A percentile compares a stretch with the other conserved stretches of the same genome.
phyloP scores from a whole-genome alignment of 2,888 invertebrate genomes.

The Leptarthrus brevirostris region DNA sequence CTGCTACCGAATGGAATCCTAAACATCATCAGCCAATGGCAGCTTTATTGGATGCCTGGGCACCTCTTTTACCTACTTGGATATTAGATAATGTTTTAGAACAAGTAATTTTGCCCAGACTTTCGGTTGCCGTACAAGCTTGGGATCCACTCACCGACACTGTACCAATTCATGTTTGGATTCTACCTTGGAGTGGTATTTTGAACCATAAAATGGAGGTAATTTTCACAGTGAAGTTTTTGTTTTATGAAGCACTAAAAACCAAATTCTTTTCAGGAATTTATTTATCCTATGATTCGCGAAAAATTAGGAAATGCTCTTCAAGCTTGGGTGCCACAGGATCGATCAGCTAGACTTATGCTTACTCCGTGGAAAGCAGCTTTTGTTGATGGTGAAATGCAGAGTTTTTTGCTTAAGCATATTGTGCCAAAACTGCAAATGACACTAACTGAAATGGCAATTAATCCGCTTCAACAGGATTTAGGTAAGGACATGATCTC shows the following conservation, averaged over 20 bases:
- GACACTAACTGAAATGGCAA: slow-evolving; percentile 74
- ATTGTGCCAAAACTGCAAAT: slow-evolving; percentile 89
- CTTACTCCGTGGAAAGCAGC: slow-evolving; percentile 89
- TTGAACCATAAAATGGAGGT: slow-evolving; percentile 72
- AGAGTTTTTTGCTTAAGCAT: slow-evolving; percentile 85
- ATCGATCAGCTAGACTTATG: slow-evolving; percentile 91
- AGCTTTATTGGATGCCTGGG: slow-evolving; percentile 84
- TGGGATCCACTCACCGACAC: slow-evolving; percentile 98
- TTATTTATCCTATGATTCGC: slow-evolving; percentile 89
- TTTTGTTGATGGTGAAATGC: slow-evolving; percentile 80
- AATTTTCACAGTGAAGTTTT: not conserved
- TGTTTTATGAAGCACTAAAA: too few relatives aligned
- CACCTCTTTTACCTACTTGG: slow-evolving; percentile 83
- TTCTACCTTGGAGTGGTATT: slow-evolving; percentile 94
- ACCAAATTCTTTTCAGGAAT: slow-evolving; percentile 56
- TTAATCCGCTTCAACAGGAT: slow-evolving; percentile 80
- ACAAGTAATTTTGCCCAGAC: slow-evolving; percentile 81
- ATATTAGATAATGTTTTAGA: slow-evolving; percentile 84
- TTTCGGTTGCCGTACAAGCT: slow-evolving; percentile 79
- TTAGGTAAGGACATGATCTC: slow-evolving; percentile 67
- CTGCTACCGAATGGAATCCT: slow-evolving; percentile 81
- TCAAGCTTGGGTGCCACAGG: slow-evolving; percentile 95
- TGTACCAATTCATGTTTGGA: slow-evolving; percentile 96
- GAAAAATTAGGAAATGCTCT: slow-evolving; percentile 91
- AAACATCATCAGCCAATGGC: slow-evolving; percentile 83